These are phyloP conservation scores for Gasteruption jaculator DNA, from an alignment of 2,888 invertebrate species.

Conservation along the genomic window DNA sequence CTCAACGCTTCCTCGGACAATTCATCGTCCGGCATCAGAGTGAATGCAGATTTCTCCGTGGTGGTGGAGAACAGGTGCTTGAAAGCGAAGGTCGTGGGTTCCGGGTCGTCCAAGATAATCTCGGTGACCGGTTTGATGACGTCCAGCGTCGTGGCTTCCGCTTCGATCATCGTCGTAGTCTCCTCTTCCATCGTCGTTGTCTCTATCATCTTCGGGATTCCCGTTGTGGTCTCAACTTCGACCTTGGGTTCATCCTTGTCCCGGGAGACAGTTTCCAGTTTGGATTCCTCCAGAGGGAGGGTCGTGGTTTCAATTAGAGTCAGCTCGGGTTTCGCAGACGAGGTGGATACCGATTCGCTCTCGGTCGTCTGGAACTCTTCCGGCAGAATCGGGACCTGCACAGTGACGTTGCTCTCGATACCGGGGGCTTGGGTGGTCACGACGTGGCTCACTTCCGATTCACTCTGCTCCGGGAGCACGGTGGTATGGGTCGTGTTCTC, in stretches of 20 bases:
- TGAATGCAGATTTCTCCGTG: conserved; percentile 13
- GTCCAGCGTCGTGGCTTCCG: conserved; percentile 22
- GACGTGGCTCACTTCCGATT: conserved; percentile 6
- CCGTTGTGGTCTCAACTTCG: conserved; percentile 11
- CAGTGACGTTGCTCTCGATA: conserved; percentile 41
- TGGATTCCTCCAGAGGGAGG: conserved; percentile 11
- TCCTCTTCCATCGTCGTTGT: conserved; percentile 5
- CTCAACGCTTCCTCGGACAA: conserved; percentile 35
- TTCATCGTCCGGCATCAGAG: conserved; percentile 19
- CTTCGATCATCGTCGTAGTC: conserved; percentile 3
- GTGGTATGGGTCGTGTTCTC: conserved; percentile 24
- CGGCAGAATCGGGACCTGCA: conserved; percentile 43
- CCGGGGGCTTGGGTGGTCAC: conserved; percentile 25
- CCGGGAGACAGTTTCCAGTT: conserved; percentile 1
- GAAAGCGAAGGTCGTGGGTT: conserved; percentile 33
- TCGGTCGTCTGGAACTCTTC: conserved; percentile 46
- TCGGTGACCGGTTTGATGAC: conserved; percentile 45
- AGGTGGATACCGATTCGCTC: conserved; percentile 34
- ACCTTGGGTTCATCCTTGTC: not conserved
- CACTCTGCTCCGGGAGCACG: conserved; percentile 17
- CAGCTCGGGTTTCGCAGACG: conserved; percentile 22
- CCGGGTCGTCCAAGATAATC: conserved; percentile 35
- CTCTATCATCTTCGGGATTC: conserved; percentile 1
- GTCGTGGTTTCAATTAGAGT: conserved; percentile 10
- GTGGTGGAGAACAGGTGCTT: conserved; percentile 34